phyloP scores from a whole-genome alignment of 2,113 vertebrate species.

The Candoia aspera region DNA sequence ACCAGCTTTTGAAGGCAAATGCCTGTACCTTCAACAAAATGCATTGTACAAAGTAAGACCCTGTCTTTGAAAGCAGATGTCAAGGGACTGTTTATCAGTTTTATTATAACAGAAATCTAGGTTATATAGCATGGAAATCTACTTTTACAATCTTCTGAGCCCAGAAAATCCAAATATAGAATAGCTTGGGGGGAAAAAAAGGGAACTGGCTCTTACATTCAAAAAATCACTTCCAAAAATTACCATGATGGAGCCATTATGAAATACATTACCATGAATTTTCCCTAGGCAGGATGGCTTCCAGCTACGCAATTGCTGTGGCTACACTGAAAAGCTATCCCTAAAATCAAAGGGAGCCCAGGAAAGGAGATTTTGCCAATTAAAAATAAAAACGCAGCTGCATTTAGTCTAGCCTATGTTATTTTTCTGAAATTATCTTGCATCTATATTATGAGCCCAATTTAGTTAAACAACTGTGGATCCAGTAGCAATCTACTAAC shows the following conservation, averaged over 20 bases:
- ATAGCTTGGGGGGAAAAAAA: background rate
- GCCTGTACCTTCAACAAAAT: background rate
- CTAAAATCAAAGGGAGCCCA: background rate
- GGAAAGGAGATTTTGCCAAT: constrained; percentile 10
- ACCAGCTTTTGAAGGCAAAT: background rate
- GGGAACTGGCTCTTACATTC: background rate
- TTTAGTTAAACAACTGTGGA: constrained; percentile 57
- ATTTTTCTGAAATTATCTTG: constrained; percentile 49
- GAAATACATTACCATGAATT: constrained; percentile 11
- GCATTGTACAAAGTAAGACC: background rate
- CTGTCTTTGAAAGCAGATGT: background rate
- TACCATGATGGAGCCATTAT: constrained; percentile 4
- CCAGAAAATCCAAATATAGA: background rate
- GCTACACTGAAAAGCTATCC: constrained; percentile 29
- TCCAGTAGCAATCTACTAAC: constrained; percentile 35
- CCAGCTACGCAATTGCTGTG: constrained; percentile 33
- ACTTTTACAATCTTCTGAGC: background rate
- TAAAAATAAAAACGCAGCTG: constrained; percentile 30
- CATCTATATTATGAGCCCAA: constrained; percentile 46
- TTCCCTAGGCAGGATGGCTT: constrained; percentile 2
- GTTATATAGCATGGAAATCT: background rate
- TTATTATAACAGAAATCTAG: background rate
- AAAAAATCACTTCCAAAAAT: background rate
- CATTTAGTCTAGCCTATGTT: constrained; percentile 39
- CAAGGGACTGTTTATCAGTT: background rate